These are phyloP conservation scores for Corvus hawaiiensis DNA, from an alignment of 2,113 vertebrate genomes.

Conservation along the genomic window DNA sequence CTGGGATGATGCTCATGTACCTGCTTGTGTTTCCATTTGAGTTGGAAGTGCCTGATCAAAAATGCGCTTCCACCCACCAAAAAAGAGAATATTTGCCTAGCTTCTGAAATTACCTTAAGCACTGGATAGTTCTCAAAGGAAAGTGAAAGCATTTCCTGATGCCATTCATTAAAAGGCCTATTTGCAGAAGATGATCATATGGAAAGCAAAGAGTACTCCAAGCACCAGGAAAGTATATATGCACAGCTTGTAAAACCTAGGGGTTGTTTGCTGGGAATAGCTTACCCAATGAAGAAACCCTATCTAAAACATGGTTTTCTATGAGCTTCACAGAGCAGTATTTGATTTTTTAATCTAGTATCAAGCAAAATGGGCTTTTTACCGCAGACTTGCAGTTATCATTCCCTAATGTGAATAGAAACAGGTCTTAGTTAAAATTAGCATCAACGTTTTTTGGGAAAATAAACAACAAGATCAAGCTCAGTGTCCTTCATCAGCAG, in stretches of 20 bases:
- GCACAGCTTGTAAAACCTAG: not conserved
- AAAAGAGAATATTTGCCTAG: not conserved
- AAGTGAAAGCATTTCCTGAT: not conserved
- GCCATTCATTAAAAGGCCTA: not conserved
- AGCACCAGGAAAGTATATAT: not conserved
- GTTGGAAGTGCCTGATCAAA: not conserved
- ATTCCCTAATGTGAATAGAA: not conserved
- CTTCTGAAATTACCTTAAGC: not conserved
- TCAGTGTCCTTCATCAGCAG: not conserved
- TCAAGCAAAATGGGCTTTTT: not conserved
- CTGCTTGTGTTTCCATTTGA: not conserved
- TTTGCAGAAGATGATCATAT: not conserved
- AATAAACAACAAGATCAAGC: no score
- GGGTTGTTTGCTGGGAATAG: not conserved
- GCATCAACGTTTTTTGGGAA: accelerated
- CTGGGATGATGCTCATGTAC: not conserved
- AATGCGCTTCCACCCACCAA: not conserved
- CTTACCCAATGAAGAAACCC: not conserved
- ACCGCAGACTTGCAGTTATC: not conserved
- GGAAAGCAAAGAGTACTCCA: not conserved
- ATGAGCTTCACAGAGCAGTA: not conserved
- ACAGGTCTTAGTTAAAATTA: not conserved
- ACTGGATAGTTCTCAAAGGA: not conserved
- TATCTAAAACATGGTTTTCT: not conserved
- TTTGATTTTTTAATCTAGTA: not conserved